These are phyloP conservation scores for Rissa tridactyla DNA, from an alignment of 2,113 vertebrate species.

Conservation along the genomic window DNA sequence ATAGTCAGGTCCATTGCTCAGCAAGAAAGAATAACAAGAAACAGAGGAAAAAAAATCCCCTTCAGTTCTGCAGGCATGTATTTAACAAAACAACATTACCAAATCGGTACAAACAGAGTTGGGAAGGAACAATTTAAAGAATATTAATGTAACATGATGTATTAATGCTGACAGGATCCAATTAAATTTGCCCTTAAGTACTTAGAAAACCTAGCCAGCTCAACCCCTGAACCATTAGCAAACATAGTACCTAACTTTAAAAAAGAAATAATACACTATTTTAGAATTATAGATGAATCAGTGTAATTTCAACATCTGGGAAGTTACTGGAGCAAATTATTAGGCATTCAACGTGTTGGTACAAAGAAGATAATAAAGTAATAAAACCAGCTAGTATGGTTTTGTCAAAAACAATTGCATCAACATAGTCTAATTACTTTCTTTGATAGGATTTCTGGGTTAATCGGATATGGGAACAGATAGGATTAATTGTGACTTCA, in stretches of 20 bases:
- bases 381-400: not conserved
- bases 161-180: not conserved
- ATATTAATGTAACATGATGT: not conserved
- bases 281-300: not conserved
- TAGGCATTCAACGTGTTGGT: not conserved
- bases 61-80: not conserved
- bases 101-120: not conserved
- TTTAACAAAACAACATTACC: not conserved
- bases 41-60: not conserved
- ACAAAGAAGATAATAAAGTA: not conserved
- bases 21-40: not conserved
- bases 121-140: not conserved
- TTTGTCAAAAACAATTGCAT: conserved; percentile 22
- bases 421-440: conserved; percentile 5
- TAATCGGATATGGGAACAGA: not conserved
- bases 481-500: conserved; percentile 33
- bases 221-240: not conserved
- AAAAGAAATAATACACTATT: not conserved
- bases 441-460: conserved; percentile 23
- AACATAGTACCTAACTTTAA: not conserved
- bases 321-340: not conserved
- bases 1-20: not conserved
- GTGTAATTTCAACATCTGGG: not conserved
- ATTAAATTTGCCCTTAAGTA: conserved; percentile 36
- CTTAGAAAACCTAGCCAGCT: not conserved